Conservation (phyloP, 2,888 invertebrate species). For the Ormyrus nitidulus region DNA sequence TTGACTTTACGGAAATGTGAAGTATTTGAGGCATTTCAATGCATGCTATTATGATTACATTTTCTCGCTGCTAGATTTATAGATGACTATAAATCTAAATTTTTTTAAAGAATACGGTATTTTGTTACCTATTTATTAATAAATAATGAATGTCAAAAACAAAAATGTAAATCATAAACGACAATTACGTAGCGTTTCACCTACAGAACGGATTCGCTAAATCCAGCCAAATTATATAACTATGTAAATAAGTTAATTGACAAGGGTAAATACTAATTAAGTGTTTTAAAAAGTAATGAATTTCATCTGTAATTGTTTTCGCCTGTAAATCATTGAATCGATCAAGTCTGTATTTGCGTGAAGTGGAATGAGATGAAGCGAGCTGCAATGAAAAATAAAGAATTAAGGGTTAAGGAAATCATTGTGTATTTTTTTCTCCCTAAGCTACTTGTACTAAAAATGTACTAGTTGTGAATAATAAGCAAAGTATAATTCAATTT, state of each 20-base stretch:
- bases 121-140: conserved; percentile 10
- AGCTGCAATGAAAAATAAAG: conserved; percentile 56
- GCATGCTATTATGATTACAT: too few species aligned
- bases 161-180: not conserved
- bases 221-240: conserved; percentile 31
- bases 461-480: too few species aligned
- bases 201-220: conserved; percentile 7
- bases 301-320: conserved; percentile 31
- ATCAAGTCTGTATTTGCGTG: conserved; percentile 31
- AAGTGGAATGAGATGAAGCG: conserved; percentile 1
- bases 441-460: not conserved
- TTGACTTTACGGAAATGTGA: too few species aligned
- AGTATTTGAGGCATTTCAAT: too few species aligned
- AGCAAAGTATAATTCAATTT: too few species aligned
- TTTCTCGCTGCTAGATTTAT: too few species aligned
- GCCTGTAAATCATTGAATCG: conserved; percentile 17
- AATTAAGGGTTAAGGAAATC: conserved; percentile 40
- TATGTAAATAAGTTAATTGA: conserved; percentile 38
- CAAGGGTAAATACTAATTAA: conserved; percentile 16
- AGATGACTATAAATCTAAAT: too few species aligned
- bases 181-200: not conserved
- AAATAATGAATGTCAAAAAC: conserved; percentile 5
- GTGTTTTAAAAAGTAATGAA: conserved; percentile 27
- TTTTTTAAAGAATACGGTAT: conserved; percentile 20
- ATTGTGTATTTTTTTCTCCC: not conserved